phyloP scores from a whole-genome alignment of 2,888 invertebrate species.

The Phaonia tiefii region DNA sequence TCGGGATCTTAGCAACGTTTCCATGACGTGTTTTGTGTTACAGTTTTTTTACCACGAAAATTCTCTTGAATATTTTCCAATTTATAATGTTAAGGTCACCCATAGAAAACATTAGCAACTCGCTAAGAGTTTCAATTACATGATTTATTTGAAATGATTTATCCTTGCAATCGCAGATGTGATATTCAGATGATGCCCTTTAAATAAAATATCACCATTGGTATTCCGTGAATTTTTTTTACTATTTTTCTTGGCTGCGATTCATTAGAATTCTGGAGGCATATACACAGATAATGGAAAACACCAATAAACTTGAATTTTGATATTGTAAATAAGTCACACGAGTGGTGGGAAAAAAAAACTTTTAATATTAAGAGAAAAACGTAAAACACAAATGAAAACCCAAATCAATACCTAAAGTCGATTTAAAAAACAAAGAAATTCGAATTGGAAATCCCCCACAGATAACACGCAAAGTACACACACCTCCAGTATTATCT shows the following conservation, averaged over 20 bases:
- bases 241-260: neutral
- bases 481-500: neutral
- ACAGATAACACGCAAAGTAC: neutral
- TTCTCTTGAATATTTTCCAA: no score
- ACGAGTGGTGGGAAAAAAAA: neutral
- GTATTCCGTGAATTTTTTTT: neutral
- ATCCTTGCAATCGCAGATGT: no score
- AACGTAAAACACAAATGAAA: neutral
- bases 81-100: no score
- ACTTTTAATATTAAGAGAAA: neutral
- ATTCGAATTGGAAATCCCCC: neutral
- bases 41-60: no score
- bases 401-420: neutral
- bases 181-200: no score
- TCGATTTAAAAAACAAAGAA: neutral
- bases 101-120: no score
- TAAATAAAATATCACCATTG: neutral
- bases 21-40: no score
- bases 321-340: neutral
- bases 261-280: constrained; percentile 3
- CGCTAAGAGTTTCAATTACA: no score
- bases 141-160: no score
- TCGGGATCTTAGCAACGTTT: no score
- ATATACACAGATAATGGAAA: constrained; percentile 10
- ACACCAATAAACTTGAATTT: neutral